phyloP scores from a whole-genome alignment of 2,113 vertebrate genomes.

The Ailurus styani region DNA sequence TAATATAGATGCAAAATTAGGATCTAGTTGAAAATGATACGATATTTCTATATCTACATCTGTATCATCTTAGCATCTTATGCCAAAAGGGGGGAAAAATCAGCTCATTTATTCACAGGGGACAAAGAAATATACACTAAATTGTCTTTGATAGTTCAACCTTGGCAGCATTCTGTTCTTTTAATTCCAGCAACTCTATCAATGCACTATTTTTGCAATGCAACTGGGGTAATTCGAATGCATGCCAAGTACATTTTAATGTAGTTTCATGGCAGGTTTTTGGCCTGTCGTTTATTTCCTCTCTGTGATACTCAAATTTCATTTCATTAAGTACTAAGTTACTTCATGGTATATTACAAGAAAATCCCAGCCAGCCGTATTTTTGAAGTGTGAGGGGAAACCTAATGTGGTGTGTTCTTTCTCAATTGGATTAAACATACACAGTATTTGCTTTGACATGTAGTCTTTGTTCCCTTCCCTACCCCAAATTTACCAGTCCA shows the following conservation, averaged over 20 bases:
- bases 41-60: background rate
- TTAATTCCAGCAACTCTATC: constrained; percentile 48
- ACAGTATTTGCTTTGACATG: background rate
- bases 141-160: constrained; percentile 44
- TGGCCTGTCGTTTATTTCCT: constrained; percentile 33
- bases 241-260: constrained; percentile 60
- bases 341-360: background rate
- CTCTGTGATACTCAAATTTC: constrained; percentile 41
- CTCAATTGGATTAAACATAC: background rate
- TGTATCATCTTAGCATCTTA: background rate
- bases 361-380: background rate
- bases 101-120: constrained; percentile 16
- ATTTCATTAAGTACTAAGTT: constrained; percentile 58
- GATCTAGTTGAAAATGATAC: background rate
- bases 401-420: background rate
- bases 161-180: constrained; percentile 44
- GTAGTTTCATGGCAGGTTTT: constrained; percentile 50
- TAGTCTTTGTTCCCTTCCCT: background rate
- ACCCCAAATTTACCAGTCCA: background rate
- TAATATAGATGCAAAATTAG: background rate
- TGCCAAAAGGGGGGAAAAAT: background rate
- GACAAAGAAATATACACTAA: background rate
- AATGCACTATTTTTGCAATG: constrained; percentile 44
- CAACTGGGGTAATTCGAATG: constrained; percentile 46
- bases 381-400: background rate